Evolutionary conservation across 1,140 invertebrate species (phyloP).

Genomic region (Philotrypesis tridentata): DNA sequence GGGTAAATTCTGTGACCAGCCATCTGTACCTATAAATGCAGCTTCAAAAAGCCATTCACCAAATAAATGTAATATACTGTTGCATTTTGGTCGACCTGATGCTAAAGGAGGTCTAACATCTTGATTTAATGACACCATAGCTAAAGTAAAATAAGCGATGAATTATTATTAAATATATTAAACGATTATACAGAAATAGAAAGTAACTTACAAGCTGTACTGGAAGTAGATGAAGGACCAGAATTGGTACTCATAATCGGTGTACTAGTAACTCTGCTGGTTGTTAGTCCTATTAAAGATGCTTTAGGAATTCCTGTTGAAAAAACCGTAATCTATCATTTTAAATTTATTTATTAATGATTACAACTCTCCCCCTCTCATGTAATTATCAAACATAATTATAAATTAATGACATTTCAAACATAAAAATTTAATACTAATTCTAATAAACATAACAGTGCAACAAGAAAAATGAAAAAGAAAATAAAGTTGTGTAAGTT

Average conservation of each 20-base stretch:
- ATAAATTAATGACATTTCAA: neutral
- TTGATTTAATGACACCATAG: conserved; percentile 74
- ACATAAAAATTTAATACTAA: conserved; percentile 16
- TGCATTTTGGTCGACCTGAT: conserved; percentile 88
- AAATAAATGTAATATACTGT: conserved; percentile 95
- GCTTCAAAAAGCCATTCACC: conserved; percentile 98
- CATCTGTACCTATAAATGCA: conserved; percentile 87
- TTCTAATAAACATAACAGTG: conserved; percentile 16
- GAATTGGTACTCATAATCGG: conserved; percentile 82
- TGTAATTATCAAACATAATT: conserved; percentile 6
- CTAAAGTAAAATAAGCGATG: conserved; percentile 57
- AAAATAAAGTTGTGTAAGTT: conserved; percentile 34
- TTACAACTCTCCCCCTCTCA: neutral
- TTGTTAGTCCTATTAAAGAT: conserved; percentile 84
- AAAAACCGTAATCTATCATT: conserved; percentile 2
- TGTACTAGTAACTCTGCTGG: conserved; percentile 78
- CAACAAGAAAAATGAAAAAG: conserved; percentile 45
- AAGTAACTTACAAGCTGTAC: conserved; percentile 77
- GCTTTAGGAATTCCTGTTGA: conserved; percentile 84
- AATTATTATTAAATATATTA: neutral
- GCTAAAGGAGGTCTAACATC: conserved; percentile 80
- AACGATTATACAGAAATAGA: conserved; percentile 41
- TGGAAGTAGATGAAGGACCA: conserved; percentile 80
- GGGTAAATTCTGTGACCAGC: conserved; percentile 75
- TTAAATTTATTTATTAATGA: neutral